These are phyloP conservation scores for Platyrinchus mystaceus DNA, from an alignment of 2,797 vertebrate genomes.

Conservation along the genomic window DNA sequence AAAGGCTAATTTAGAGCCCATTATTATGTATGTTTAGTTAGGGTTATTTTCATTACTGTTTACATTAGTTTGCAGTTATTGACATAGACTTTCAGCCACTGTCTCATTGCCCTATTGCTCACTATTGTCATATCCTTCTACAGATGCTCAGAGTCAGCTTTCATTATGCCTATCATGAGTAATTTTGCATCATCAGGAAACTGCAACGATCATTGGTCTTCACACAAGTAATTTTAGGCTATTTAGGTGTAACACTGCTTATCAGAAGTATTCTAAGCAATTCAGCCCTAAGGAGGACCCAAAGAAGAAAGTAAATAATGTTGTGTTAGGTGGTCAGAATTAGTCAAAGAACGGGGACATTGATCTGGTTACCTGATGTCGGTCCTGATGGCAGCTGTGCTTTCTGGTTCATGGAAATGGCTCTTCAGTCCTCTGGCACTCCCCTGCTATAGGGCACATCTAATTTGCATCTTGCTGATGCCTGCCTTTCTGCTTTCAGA, in stretches of 20 bases:
- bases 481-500: not conserved
- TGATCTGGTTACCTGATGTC: not conserved
- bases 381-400: not conserved
- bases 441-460: not conserved
- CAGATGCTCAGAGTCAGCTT: not conserved
- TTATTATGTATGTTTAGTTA: not conserved
- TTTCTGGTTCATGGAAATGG: not conserved
- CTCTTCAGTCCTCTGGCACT: not conserved
- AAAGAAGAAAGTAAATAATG: not conserved
- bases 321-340: not conserved
- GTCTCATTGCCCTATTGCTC: not conserved
- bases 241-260: not conserved
- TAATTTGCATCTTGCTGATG: not conserved
- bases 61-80: not conserved
- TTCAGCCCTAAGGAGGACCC: not conserved
- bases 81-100: not conserved
- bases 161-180: not conserved
- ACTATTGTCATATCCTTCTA: not conserved
- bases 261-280: not conserved
- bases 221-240: not conserved
- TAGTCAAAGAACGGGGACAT: not conserved
- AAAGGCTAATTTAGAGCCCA: constrained; percentile 1
- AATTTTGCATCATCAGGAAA: not conserved
- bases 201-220: not conserved
- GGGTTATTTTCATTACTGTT: not conserved